Evolutionary conservation across 2,797 vertebrate species (phyloP), one percentile per base, ranked within the genome.

Genomic region (Spinus pinus): DNA sequence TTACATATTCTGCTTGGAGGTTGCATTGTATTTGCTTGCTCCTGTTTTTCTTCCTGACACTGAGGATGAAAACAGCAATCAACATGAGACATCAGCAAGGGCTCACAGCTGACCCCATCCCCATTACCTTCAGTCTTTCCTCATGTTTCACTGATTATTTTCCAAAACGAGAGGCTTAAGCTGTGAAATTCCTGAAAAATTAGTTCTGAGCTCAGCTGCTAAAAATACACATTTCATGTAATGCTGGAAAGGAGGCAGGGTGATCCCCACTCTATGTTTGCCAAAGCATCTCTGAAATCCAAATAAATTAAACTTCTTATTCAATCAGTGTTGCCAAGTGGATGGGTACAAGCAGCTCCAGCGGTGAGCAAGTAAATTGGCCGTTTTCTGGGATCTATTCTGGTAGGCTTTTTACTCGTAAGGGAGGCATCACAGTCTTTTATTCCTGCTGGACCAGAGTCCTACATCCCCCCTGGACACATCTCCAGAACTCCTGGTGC

Each of bases 151-250:
- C 57, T 69, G 57, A 41, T 65, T 73, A 51, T 85, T 93, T 94
- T 85, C 81, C 53, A 93, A 90, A 82, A 13, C 0, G 3, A 73
- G 62, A 90, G 11, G 31, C 79, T 93, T 89, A 78, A 90, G 65
- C 51, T 70, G 90, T 65, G 80, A 93, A 86, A 96, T 75, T 62
- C 73, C 41, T 73, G 47, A 69, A 95, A 94, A 91, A 94, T 30
- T 62, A 61, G n/a, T 88, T 91, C 62, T 70, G 72, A 86, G 67
- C 10, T 28, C 25, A 56, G 85, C 46, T 27, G 28, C 62, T 86
- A 62, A 81, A 88, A 57, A 86, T 27, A 77, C 0, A 39, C 33
- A 25, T 81, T 84, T 81, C 14, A 7, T 73, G 13, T 56, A 88
- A 88, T 10, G n/a, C 23, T 92, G 88, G 53, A 79, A 83, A 94